Percentiles rank a stretch among this genome's conserved stretches.
Conservation (phyloP, 2,888 invertebrate species). For the Smittia aterrima region DNA sequence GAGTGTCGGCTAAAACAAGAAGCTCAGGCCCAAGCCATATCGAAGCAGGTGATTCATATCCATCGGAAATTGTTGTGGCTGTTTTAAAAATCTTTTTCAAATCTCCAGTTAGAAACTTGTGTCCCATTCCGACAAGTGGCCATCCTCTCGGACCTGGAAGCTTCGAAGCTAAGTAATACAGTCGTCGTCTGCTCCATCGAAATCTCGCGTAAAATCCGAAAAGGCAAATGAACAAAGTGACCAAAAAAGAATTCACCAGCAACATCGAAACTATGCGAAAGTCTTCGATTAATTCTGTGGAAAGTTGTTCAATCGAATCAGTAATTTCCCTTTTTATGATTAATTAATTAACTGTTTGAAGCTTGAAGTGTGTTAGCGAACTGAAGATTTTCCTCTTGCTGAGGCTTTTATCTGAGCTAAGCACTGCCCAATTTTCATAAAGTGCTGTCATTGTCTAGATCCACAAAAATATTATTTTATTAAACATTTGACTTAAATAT, state of each 20-base stretch:
- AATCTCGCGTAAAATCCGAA: not conserved
- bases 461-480: too few relatives aligned
- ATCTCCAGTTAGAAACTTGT: not conserved
- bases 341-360: too few relatives aligned
- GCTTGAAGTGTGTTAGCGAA: too few relatives aligned
- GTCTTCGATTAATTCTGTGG: too few relatives aligned
- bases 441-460: too few relatives aligned
- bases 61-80: not conserved
- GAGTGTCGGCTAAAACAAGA: not conserved
- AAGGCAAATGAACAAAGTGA: not conserved
- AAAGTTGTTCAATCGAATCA: too few relatives aligned
- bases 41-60: not conserved
- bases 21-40: conserved; percentile 1
- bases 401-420: too few relatives aligned
- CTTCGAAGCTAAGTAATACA: not conserved
- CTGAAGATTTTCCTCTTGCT: too few relatives aligned
- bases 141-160: conserved; percentile 8
- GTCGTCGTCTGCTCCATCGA: not conserved
- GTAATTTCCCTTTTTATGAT: too few relatives aligned
- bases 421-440: too few relatives aligned
- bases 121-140: not conserved
- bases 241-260: not conserved
- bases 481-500: too few relatives aligned
- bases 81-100: not conserved
- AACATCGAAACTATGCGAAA: too few relatives aligned